Percentiles rank a stretch among this genome's conserved stretches.
These are phyloP conservation scores for Acronicta leporina DNA, from an alignment of 2,888 invertebrate species.

Conservation along the genomic window DNA sequence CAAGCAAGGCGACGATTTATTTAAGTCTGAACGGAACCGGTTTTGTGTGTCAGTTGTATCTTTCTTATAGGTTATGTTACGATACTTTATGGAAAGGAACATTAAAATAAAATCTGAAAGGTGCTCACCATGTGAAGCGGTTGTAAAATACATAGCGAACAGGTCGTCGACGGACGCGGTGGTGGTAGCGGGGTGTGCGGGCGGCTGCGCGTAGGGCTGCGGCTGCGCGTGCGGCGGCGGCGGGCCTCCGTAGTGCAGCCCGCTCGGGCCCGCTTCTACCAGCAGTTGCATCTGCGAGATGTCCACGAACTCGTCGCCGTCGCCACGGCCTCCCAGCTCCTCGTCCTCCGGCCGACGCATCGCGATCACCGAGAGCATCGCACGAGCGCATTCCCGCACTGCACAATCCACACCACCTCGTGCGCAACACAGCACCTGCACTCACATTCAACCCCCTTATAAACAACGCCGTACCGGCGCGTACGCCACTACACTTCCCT, in stretches of 20 bases:
- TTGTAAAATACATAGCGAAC: constrained; percentile 93
- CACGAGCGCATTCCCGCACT: constrained; percentile 86
- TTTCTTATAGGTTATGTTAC: constrained; percentile 18
- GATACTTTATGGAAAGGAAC: background rate
- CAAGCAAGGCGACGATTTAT: constrained; percentile 44
- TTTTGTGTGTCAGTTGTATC: constrained; percentile 42
- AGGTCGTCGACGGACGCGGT: constrained; percentile 92
- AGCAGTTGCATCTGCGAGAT: constrained; percentile 94
- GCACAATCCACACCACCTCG: constrained; percentile 73
- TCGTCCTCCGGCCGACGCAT: constrained; percentile 94
- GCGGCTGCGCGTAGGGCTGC: constrained; percentile 76
- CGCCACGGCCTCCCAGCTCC: constrained; percentile 86
- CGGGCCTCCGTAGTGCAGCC: constrained; percentile 84
- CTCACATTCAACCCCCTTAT: constrained; percentile 61
- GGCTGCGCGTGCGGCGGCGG: constrained; percentile 84
- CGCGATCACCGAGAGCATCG: constrained; percentile 91
- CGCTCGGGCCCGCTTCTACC: constrained; percentile 89
- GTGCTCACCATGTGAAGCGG: constrained; percentile 89
- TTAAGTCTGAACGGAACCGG: constrained; percentile 53
- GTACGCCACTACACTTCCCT: constrained; percentile 57
- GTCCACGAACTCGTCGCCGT: constrained; percentile 94
- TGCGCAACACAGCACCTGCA: constrained; percentile 66
- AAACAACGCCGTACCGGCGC: constrained; percentile 58
- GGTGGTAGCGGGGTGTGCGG: constrained; percentile 80
- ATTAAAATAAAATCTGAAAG: constrained; percentile 16